Conservation (phyloP, 2,113 vertebrate genomes). For the Cavia porcellus region DNA sequence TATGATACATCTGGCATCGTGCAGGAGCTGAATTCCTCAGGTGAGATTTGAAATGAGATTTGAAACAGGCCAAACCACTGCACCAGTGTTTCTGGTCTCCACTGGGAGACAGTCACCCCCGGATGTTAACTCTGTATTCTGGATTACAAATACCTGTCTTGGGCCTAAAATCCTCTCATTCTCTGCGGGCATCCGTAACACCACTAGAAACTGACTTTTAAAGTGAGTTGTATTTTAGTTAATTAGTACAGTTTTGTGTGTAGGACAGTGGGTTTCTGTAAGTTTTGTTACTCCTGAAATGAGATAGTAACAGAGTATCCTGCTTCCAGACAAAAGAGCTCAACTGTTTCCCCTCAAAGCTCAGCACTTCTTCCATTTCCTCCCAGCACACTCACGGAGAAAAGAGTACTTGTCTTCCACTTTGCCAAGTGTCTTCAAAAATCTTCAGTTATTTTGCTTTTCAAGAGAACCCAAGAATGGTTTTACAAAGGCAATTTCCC, state of each 20-base stretch:
- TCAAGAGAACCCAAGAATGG: background rate
- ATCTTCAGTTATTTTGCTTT: slow-evolving; percentile 52
- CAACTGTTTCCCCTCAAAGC: background rate
- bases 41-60: too few species aligned
- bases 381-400: background rate
- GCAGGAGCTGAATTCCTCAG: background rate
- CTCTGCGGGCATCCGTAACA: background rate
- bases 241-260: background rate
- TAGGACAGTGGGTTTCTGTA: background rate
- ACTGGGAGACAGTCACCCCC: background rate
- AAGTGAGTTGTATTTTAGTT: background rate
- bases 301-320: slow-evolving; percentile 22
- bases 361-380: background rate
- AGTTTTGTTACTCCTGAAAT: background rate
- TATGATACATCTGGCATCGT: background rate
- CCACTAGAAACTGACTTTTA: background rate
- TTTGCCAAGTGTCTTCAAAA: slow-evolving; percentile 39
- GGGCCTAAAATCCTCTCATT: background rate
- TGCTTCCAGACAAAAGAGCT: background rate
- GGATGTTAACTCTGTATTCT: background rate
- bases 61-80: background rate
- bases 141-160: background rate
- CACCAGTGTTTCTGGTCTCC: background rate
- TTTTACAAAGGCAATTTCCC: slow-evolving; percentile 43
- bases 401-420: background rate